Percentiles rank a stretch among this genome's conserved stretches.
phyloP scores from a whole-genome alignment of 2,888 invertebrate genomes.

The Resseliella maxima region DNA sequence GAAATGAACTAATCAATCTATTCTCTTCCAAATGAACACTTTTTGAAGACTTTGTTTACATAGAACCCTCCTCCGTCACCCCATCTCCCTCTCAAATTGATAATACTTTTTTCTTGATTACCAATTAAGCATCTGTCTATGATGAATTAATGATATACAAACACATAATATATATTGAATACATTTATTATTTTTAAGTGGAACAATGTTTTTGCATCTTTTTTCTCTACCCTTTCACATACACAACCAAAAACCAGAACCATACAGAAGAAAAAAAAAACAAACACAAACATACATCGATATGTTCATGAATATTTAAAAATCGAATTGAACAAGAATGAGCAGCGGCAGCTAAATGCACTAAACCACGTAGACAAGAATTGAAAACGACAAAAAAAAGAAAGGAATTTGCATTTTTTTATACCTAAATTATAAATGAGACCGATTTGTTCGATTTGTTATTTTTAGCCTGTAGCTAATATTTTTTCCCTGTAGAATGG shows the following conservation, averaged over 20 bases:
- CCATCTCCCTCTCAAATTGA: too few relatives aligned
- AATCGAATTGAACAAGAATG: background rate
- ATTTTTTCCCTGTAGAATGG: background rate
- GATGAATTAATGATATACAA: background rate
- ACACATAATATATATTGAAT: background rate
- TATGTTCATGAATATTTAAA: background rate
- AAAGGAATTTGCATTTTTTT: background rate
- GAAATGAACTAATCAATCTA: background rate
- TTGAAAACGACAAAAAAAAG: background rate
- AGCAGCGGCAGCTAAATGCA: background rate
- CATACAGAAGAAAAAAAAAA: too few relatives aligned
- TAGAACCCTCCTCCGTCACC: background rate
- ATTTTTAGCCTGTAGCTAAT: conserved; percentile 4
- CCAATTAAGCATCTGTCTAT: conserved; percentile 5
- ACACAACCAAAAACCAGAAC: background rate
- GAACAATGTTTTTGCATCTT: background rate
- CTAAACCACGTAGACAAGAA: background rate
- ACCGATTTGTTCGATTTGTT: background rate
- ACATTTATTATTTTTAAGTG: background rate
- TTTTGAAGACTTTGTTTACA: conserved; percentile 1
- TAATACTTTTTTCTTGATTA: background rate
- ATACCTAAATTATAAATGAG: conserved; percentile 25
- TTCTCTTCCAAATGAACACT: background rate
- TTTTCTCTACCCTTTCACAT: background rate
- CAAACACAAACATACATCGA: background rate